Evolutionary conservation across 2,888 invertebrate genomes (phyloP).

Genomic region (Cybosia mesomella): DNA sequence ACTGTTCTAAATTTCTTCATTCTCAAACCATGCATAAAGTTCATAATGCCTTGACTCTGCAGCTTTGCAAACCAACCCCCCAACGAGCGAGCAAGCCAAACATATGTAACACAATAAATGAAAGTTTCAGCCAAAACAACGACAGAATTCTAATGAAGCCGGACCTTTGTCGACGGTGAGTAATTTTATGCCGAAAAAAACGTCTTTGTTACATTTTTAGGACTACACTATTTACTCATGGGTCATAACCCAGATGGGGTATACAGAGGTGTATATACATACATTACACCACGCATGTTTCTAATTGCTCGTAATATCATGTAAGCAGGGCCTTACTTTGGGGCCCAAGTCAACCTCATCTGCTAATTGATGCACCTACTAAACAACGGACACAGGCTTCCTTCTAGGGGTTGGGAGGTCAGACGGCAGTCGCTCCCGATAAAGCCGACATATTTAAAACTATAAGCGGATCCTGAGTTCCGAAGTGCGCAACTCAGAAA

Average conservation of each 20-base stretch:
- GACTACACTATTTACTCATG: not conserved
- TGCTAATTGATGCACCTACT: too few species aligned
- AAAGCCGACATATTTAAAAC: too few species aligned
- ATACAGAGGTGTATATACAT: not conserved
- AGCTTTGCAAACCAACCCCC: conserved; percentile 13
- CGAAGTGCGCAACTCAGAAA: too few species aligned
- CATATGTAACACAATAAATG: conserved; percentile 28
- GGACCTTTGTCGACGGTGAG: conserved; percentile 39
- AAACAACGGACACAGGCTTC: too few species aligned
- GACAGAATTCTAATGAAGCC: conserved; percentile 26
- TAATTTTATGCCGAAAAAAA: conserved; percentile 45
- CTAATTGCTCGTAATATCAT: too few species aligned
- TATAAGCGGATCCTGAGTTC: too few species aligned
- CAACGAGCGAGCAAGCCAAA: conserved; percentile 28
- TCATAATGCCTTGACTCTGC: conserved; percentile 4
- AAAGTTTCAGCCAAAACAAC: conserved; percentile 31
- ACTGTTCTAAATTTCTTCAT: conserved; percentile 2
- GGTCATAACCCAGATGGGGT: not conserved
- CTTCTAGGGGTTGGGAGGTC: too few species aligned
- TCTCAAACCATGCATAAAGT: conserved; percentile 7
- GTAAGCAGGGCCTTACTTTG: too few species aligned
- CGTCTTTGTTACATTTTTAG: not conserved
- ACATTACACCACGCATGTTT: not conserved
- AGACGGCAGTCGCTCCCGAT: too few species aligned
- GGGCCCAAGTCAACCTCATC: too few species aligned